Base-by-base conservation (phyloP, 2,113 vertebrate species). In the Mixornis gularis region DNA sequence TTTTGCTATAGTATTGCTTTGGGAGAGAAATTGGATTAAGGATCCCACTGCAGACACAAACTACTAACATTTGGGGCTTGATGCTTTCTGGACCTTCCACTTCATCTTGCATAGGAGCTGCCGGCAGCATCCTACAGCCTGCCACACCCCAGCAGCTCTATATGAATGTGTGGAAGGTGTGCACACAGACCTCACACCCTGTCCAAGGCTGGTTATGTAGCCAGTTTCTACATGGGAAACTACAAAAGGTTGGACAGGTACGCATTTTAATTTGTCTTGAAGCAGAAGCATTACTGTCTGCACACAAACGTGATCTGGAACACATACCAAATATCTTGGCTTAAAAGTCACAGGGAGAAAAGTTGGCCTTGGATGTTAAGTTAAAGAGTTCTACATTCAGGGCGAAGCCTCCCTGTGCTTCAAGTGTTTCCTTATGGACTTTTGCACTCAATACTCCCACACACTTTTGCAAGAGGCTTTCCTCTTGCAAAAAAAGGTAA, bases 261-360 rank as follows among this genome's bases (percentile, higher is more conserved):
- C 38, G 79, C 44, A 34, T 73, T 87, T 77, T 56, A 73, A 70
- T 80, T 85, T 70, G 46, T 83, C 79, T 56, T 13, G 10, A 48
- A 89, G 68, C 32, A 90, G 83, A 85, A 83, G 24, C 40, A 21
- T 79, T 49, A 59, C 40, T 82, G 15, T 62, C 60, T 89, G 41
- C 53, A 83, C 55, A 53, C 22, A 74, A 71, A 74, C 18, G 8
- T 13, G 14, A 40, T 32, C 52, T 87, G 12, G 32, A 87, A 56
- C 25, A 70, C 21, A 62, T 17, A 46, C 49, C 41, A 85, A 79
- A 53, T 15, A 46, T 38, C 44, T 83, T 62, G 41, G 64, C 58
- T 91, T 58, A 58, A 89, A 93, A 91, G 58, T 12, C 44, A 64
- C 27, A 56, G 7, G 17, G 27, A 74, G 41, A 55, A 94, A 87